These are phyloP conservation scores for Ictalurus furcatus DNA, from an alignment of 2,113 vertebrate species.

Conservation along the genomic window DNA sequence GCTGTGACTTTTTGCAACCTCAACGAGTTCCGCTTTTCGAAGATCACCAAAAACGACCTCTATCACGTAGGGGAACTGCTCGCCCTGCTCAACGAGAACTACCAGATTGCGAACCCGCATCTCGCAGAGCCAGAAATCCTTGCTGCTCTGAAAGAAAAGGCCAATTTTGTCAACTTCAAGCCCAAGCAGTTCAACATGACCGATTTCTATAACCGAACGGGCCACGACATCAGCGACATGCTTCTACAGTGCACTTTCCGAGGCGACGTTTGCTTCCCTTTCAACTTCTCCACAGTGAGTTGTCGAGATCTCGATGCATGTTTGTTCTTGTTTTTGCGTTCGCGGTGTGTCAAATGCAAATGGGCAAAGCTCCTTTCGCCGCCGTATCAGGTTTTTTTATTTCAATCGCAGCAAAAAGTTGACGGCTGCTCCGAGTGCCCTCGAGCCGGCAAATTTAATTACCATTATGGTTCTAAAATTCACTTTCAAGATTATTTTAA, in stretches of 20 bases:
- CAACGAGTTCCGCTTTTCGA: slow-evolving; percentile 87
- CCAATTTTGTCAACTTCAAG: slow-evolving; percentile 84
- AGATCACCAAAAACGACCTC: slow-evolving; percentile 83
- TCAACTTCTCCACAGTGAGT: slow-evolving; percentile 86
- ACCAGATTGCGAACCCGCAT: slow-evolving; percentile 81
- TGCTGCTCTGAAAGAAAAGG: slow-evolving; percentile 81
- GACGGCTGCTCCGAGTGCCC: neutral
- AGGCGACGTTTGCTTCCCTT: slow-evolving; percentile 73
- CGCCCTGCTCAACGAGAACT: slow-evolving; percentile 81
- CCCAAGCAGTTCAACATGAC: slow-evolving; percentile 88
- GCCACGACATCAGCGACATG: slow-evolving; percentile 85
- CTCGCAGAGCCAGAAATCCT: slow-evolving; percentile 81
- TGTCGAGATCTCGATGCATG: neutral
- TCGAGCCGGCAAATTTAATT: neutral
- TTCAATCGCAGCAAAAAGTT: neutral
- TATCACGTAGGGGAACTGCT: slow-evolving; percentile 86
- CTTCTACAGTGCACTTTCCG: slow-evolving; percentile 85
- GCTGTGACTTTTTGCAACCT: slow-evolving; percentile 88
- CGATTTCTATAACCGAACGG: slow-evolving; percentile 87
- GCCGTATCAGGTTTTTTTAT: neutral
- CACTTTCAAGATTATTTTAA: too few species aligned
- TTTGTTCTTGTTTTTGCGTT: neutral
- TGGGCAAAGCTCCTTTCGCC: neutral
- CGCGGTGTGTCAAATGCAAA: neutral
- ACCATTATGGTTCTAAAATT: neutral